Evolutionary conservation across 2,797 vertebrate species (phyloP).

Genomic region (Halcyon chelicuti): DNA sequence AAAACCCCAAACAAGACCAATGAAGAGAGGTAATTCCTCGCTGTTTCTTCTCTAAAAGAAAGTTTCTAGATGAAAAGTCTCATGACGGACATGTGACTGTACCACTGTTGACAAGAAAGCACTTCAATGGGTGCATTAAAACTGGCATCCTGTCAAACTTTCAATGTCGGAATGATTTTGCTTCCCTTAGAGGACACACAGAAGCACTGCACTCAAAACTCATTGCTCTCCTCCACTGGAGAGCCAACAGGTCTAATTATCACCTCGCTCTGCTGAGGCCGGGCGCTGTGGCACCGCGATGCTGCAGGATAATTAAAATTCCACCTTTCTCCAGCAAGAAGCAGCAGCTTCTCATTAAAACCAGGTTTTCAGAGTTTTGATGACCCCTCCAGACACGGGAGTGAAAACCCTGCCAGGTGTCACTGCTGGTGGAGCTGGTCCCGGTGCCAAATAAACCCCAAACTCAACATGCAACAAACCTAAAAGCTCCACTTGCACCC

Average conservation of each 20-base stretch:
- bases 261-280: background rate
- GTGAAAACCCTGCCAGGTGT: background rate
- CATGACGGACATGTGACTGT: background rate
- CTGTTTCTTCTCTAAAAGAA: background rate
- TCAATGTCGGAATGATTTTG: background rate
- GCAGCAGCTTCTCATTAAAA: slow-evolving; percentile 19
- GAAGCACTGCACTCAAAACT: background rate
- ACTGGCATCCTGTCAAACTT: slow-evolving; percentile 14
- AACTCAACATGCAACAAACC: fast-evolving
- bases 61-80: background rate
- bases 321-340: background rate
- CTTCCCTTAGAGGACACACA: background rate
- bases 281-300: background rate
- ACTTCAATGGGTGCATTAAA: background rate
- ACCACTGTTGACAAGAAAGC: background rate
- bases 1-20: background rate
- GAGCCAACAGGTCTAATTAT: background rate
- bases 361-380: background rate
- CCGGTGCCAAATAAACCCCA: background rate
- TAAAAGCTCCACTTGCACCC: fast-evolving
- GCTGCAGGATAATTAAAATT: background rate
- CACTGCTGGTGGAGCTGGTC: background rate
- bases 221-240: background rate
- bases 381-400: background rate
- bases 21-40: fast-evolving